Conservation (phyloP, 2,113 vertebrate genomes). For the Clinocottus analis region DNA sequence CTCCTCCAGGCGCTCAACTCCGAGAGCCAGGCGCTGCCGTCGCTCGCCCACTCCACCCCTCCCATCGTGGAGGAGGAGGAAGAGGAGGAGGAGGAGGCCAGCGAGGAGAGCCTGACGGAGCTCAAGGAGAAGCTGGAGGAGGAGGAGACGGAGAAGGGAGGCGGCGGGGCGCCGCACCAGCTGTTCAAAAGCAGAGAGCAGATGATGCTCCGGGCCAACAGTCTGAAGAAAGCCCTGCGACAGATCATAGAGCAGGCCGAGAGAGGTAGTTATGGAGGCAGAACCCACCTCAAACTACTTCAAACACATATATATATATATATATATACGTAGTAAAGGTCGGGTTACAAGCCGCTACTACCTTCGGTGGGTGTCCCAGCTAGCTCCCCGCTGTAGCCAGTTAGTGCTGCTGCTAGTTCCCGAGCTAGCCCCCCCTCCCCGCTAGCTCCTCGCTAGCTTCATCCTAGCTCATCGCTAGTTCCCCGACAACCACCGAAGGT, state of each 20-base stretch:
- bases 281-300: too few relatives aligned
- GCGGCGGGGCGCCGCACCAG: constrained; percentile 83
- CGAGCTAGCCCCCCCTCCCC: too few relatives aligned
- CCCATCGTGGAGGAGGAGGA: constrained; percentile 91
- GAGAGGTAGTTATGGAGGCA: too few relatives aligned
- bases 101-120: constrained; percentile 92
- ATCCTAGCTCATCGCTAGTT: too few relatives aligned
- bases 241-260: constrained; percentile 97
- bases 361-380: too few relatives aligned
- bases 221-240: constrained; percentile 96
- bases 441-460: too few relatives aligned
- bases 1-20: constrained; percentile 91
- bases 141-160: constrained; percentile 82
- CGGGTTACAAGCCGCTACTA: too few relatives aligned
- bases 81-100: constrained; percentile 86
- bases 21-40: constrained; percentile 83
- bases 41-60: constrained; percentile 79
- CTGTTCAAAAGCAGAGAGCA: constrained; percentile 89
- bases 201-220: constrained; percentile 95
- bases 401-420: too few relatives aligned
- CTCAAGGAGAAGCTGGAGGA: constrained; percentile 88
- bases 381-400: too few relatives aligned
- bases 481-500: too few relatives aligned
- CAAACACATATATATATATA: too few relatives aligned
- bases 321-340: too few relatives aligned